Percentiles rank a stretch among this genome's conserved stretches.
Conservation (phyloP, 2,888 invertebrate genomes). For the Polia nebulosa region DNA sequence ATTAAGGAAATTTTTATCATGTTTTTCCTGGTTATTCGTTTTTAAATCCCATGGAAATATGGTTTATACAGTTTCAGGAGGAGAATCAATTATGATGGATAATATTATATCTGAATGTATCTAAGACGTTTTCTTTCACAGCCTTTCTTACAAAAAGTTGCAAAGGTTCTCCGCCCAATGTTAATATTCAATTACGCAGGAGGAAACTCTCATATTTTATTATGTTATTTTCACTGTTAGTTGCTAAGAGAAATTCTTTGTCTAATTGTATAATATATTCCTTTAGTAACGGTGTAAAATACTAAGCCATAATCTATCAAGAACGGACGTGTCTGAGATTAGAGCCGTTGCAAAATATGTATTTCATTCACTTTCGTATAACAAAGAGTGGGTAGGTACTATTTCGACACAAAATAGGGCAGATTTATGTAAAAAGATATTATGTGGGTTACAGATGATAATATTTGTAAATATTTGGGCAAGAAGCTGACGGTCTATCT, state of each 20-base stretch:
- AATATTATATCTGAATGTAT: slow-evolving; percentile 7
- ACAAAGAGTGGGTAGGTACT: slow-evolving; percentile 1
- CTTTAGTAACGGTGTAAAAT: slow-evolving; percentile 9
- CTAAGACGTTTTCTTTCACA: neutral
- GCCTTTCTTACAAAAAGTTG: slow-evolving; percentile 13
- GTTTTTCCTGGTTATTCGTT: neutral
- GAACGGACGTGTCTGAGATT: slow-evolving; percentile 20
- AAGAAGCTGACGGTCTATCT: too few relatives aligned
- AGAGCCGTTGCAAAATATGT: neutral
- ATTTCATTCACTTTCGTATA: neutral
- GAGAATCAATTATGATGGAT: neutral
- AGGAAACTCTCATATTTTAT: slow-evolving; percentile 9
- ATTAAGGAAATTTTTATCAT: neutral
- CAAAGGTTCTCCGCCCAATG: slow-evolving; percentile 20
- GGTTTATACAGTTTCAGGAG: neutral
- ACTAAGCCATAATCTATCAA: slow-evolving; percentile 19
- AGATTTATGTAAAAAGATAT: neutral
- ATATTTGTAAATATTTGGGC: too few relatives aligned
- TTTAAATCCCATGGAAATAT: neutral
- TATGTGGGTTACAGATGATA: too few relatives aligned
- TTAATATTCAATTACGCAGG: slow-evolving; percentile 41
- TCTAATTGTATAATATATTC: slow-evolving; percentile 9
- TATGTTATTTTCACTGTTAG: slow-evolving; percentile 18
- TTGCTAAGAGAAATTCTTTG: slow-evolving; percentile 11
- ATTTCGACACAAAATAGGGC: neutral